Conservation (phyloP, 2,113 vertebrate genomes). For the Hippopotamus amphibius region DNA sequence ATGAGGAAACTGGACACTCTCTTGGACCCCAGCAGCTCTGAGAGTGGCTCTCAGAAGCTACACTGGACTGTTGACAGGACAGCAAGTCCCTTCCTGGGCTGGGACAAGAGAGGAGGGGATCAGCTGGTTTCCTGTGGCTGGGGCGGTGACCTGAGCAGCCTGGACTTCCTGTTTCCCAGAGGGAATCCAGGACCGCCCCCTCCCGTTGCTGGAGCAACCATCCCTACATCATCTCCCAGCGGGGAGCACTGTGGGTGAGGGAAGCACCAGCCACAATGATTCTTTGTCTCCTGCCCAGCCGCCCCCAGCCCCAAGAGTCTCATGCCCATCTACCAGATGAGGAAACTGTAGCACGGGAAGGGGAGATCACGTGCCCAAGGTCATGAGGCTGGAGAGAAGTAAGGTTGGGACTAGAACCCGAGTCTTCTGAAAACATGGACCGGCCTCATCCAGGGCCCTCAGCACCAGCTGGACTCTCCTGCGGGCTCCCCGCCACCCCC, state of each 20-base stretch:
- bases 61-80: constrained; percentile 3
- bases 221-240: not conserved
- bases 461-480: not conserved
- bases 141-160: constrained; percentile 11
- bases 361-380: not conserved
- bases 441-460: not conserved
- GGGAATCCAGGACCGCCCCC: not conserved
- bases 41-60: not conserved
- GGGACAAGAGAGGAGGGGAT: not conserved
- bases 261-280: not conserved
- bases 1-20: not conserved
- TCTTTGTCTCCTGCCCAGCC: constrained; percentile 11
- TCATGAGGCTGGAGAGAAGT: not conserved
- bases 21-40: not conserved
- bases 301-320: not conserved
- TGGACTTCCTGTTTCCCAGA: constrained; percentile 72
- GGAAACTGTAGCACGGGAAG: not conserved
- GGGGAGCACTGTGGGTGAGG: not conserved
- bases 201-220: not conserved
- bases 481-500: not conserved
- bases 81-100: constrained; percentile 1
- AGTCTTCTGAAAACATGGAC: not conserved
- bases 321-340: not conserved
- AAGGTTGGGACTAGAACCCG: not conserved
- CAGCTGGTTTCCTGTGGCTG: constrained; percentile 57